These are phyloP conservation scores for Anarhynchus alexandrinus DNA, from an alignment of 2,113 vertebrate genomes.

Conservation along the genomic window DNA sequence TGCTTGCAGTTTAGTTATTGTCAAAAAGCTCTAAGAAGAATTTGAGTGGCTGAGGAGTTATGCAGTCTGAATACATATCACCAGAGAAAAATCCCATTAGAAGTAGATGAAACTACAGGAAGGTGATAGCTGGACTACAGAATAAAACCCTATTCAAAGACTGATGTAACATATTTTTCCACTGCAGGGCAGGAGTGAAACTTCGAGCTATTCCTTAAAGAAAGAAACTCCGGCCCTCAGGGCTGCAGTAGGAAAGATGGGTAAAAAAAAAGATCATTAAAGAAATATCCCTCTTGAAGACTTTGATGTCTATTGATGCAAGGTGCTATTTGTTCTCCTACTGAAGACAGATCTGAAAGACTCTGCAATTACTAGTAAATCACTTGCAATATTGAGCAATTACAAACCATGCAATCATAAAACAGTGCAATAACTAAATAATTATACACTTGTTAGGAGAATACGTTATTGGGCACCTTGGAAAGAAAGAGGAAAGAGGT, in stretches of 20 bases:
- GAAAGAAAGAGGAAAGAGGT: slow-evolving; percentile 5
- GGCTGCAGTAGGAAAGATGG: background rate
- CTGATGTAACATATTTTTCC: slow-evolving; percentile 10
- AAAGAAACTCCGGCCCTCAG: background rate
- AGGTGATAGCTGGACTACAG: background rate
- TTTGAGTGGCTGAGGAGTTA: background rate
- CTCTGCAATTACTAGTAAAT: slow-evolving; percentile 54
- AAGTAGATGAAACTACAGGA: background rate
- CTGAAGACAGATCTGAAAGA: slow-evolving; percentile 37
- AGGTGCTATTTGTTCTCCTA: slow-evolving; percentile 36
- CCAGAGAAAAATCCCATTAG: background rate
- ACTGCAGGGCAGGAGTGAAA: slow-evolving; percentile 4
- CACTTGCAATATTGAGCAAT: slow-evolving; percentile 47
- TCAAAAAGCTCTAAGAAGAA: background rate
- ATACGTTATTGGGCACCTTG: background rate
- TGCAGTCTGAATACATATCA: background rate
- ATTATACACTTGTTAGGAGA: slow-evolving; percentile 33
- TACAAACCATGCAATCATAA: slow-evolving; percentile 54
- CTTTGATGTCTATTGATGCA: slow-evolving; percentile 42
- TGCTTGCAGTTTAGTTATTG: background rate
- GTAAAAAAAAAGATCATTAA: slow-evolving; percentile 18
- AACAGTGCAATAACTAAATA: slow-evolving; percentile 49
- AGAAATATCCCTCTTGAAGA: slow-evolving; percentile 11
- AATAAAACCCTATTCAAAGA: slow-evolving; percentile 4
- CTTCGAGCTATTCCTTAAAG: background rate